phyloP scores from a whole-genome alignment of 2,797 vertebrate species.

The Sardinella longiceps region DNA sequence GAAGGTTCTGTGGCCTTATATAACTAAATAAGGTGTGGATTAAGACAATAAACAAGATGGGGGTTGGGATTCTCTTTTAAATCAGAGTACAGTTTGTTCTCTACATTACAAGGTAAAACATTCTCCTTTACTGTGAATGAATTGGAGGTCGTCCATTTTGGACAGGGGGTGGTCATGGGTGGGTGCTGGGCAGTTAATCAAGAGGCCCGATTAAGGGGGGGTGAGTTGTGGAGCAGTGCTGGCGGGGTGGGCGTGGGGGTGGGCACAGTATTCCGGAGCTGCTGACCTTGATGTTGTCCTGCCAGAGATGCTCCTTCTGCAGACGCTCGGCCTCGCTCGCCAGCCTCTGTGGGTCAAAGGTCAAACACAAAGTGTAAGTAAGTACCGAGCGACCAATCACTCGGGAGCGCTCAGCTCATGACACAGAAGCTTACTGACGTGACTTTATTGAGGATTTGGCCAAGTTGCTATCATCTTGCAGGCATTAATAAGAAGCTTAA shows the following conservation, averaged over 20 bases:
- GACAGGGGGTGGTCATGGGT: not conserved
- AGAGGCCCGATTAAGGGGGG: not conserved
- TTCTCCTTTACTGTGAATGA: not conserved
- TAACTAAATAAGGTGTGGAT: not conserved
- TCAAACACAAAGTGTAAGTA: not conserved
- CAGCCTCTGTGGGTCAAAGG: constrained; percentile 76
- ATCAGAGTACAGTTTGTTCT: not conserved
- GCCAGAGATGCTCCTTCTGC: constrained; percentile 93
- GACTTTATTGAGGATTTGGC: not conserved
- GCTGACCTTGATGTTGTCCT: constrained; percentile 94
- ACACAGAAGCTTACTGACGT: not conserved
- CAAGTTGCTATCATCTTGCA: constrained; percentile 1
- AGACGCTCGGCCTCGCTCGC: constrained; percentile 91
- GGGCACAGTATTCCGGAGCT: not conserved
- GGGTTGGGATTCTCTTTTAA: not conserved
- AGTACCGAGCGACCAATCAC: not conserved
- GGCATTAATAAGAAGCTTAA: constrained; percentile 13
- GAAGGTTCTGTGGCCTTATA: too few relatives aligned
- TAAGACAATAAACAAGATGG: not conserved
- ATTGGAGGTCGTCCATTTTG: not conserved
- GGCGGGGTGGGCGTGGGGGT: not conserved
- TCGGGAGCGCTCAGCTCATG: not conserved
- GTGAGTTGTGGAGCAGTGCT: not conserved
- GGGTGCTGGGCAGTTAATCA: not conserved
- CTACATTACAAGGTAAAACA: not conserved